Conservation (phyloP, 2,113 vertebrate species). For the Terrapene triunguis region DNA sequence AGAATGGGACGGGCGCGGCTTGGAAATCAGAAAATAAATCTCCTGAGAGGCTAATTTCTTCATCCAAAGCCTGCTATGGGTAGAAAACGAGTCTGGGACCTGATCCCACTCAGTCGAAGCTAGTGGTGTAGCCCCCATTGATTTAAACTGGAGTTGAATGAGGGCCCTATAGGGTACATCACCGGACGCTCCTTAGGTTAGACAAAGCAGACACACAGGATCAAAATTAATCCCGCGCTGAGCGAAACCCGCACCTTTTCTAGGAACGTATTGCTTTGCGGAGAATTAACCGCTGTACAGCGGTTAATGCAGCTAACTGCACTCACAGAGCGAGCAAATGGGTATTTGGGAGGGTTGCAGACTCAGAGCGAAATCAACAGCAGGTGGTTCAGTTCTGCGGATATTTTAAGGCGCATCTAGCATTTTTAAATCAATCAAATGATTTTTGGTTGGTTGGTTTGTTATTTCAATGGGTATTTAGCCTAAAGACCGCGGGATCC, state of each 20-base stretch:
- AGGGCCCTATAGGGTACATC: not conserved
- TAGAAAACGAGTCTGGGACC: not conserved
- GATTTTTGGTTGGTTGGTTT: not conserved
- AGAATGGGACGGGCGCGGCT: not conserved
- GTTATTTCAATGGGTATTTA: not conserved
- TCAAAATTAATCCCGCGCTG: no score
- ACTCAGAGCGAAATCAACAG: no score
- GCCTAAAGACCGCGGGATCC: not conserved
- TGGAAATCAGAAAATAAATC: not conserved
- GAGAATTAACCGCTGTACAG: not conserved
- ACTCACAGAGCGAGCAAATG: not conserved
- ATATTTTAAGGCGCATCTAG: no score
- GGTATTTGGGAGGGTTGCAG: not conserved
- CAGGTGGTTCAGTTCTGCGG: no score
- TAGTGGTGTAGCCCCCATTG: not conserved
- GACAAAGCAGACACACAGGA: not conserved
- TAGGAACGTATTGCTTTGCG: not conserved
- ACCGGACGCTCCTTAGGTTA: no score
- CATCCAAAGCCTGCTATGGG: not conserved
- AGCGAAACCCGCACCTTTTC: not conserved
- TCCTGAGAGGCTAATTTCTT: not conserved
- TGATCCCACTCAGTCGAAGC: not conserved
- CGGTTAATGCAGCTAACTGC: not conserved
- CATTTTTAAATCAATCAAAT: not conserved
- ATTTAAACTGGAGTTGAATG: not conserved